A percentile compares a stretch with the other conserved stretches of the same genome.
phyloP scores from a whole-genome alignment of 2,797 vertebrate genomes.

The Gambelia wislizenii region DNA sequence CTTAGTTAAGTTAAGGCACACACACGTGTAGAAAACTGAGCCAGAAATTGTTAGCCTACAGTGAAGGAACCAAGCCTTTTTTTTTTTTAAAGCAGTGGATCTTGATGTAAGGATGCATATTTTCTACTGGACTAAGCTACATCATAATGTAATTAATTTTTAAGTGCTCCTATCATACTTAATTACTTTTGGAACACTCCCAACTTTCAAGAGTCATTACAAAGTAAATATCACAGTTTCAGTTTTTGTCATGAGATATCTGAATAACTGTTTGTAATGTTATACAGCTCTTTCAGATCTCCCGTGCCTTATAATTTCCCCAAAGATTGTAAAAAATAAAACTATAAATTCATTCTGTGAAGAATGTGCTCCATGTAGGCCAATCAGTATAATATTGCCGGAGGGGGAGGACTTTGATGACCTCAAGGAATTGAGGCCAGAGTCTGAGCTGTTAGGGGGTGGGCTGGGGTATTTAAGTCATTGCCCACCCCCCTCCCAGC shows the following conservation, averaged over 20 bases:
- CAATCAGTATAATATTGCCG: too few species aligned
- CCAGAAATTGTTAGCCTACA: background rate
- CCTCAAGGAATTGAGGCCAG: too few species aligned
- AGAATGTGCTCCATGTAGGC: too few species aligned
- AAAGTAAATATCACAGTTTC: constrained; percentile 21
- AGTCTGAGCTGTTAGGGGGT: too few species aligned
- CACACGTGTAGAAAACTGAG: background rate
- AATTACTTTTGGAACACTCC: constrained; percentile 41
- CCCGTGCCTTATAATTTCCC: constrained; percentile 15
- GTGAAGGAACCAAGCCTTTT: background rate
- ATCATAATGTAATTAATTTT: constrained; percentile 51
- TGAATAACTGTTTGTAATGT: background rate
- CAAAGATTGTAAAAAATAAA: background rate
- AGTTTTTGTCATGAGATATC: constrained; percentile 18
- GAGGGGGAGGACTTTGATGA: too few species aligned
- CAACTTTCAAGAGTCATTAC: constrained; percentile 25
- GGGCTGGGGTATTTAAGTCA: too few species aligned
- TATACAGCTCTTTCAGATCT: constrained; percentile 23
- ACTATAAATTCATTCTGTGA: constrained; percentile 27
- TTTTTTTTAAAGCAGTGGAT: background rate
- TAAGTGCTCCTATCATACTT: constrained; percentile 49
- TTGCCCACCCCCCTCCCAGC: too few species aligned
- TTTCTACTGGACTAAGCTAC: background rate
- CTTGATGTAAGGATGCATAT: background rate
- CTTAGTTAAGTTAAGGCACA: background rate